phyloP scores from a whole-genome alignment of 2,113 vertebrate species.

The Coreoperca whiteheadi region DNA sequence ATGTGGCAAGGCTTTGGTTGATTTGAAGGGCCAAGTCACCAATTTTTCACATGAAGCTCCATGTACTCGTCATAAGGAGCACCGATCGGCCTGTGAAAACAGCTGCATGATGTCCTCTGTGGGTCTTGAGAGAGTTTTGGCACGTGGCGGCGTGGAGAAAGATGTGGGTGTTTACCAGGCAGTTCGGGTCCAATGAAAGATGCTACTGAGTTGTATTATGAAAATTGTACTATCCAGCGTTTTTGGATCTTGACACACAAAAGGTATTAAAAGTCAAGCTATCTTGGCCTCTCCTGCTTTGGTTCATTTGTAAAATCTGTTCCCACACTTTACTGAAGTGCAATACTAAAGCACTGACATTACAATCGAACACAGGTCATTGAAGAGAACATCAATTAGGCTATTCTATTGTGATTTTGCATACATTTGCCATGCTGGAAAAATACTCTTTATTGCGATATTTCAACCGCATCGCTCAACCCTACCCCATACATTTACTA shows the following conservation, averaged over 20 bases:
- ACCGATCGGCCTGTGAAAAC: too few species aligned
- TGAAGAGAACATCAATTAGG: background rate
- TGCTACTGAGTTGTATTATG: too few species aligned
- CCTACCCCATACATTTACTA: too few species aligned
- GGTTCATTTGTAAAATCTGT: background rate
- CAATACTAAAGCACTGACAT: background rate
- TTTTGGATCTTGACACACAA: too few species aligned
- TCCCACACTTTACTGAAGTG: background rate
- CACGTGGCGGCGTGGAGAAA: too few species aligned
- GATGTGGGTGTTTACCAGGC: too few species aligned
- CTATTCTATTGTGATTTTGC: background rate
- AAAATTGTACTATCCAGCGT: too few species aligned
- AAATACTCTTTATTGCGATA: background rate
- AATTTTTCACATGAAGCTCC: background rate
- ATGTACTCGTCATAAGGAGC: background rate
- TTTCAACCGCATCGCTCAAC: background rate
- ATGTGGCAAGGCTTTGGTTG: background rate
- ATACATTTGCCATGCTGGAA: background rate
- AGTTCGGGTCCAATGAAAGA: too few species aligned
- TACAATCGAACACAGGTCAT: background rate
- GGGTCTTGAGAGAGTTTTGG: background rate
- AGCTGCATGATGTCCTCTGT: background rate
- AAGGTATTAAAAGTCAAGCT: background rate
- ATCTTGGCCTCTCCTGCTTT: background rate
- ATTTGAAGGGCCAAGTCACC: background rate